These are phyloP conservation scores for Phylloscopus trochiloides DNA, from an alignment of 2,113 vertebrate genomes.

Conservation along the genomic window DNA sequence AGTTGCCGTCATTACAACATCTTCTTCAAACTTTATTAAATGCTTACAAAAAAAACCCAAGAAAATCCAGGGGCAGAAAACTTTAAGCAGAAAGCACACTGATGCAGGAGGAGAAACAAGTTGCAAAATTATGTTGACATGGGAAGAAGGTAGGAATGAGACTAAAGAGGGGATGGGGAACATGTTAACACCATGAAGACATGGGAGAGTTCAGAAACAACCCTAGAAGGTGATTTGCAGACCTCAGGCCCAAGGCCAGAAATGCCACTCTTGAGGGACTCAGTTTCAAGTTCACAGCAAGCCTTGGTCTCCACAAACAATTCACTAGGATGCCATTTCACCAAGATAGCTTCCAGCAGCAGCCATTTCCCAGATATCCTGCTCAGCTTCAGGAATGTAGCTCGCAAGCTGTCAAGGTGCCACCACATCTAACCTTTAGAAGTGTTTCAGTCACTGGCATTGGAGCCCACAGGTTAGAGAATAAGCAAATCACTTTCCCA, in stretches of 20 bases:
- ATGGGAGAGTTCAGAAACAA: neutral
- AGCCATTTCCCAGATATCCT: neutral
- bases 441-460: neutral
- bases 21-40: slow-evolving; percentile 66
- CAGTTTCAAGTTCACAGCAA: neutral
- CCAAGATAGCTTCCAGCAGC: neutral
- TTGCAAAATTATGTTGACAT: neutral
- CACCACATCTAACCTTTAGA: neutral
- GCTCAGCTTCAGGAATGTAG: neutral
- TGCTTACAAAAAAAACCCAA: slow-evolving; percentile 34
- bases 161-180: neutral
- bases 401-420: neutral
- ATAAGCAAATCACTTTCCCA: neutral
- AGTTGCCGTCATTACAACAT: neutral
- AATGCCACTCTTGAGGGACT: neutral
- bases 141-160: neutral
- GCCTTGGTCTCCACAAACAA: neutral
- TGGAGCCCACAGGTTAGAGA: neutral
- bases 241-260: neutral
- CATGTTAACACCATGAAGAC: neutral
- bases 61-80: neutral
- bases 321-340: neutral
- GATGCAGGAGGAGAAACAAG: neutral
- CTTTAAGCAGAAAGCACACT: slow-evolving; percentile 40
- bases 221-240: neutral